Percentiles rank a stretch among this genome's conserved stretches.
Conservation (phyloP, 2,113 vertebrate species). For the Sebastes fasciatus region DNA sequence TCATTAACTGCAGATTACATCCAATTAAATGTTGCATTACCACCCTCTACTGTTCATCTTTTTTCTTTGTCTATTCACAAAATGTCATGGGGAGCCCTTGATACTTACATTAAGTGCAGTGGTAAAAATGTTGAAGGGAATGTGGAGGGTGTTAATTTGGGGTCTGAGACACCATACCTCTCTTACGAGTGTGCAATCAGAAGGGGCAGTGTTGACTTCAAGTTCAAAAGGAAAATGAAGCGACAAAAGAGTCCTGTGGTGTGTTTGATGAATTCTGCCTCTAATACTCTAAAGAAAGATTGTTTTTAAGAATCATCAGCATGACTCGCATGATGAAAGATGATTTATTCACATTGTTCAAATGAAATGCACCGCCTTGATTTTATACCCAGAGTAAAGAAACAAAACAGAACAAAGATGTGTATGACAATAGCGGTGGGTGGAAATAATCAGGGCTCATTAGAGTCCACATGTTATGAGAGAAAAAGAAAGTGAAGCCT, state of each 20-base stretch:
- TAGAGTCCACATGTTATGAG: conserved; percentile 23
- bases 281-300: conserved; percentile 3
- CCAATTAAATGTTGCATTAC: conserved; percentile 8
- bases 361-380: conserved; percentile 34
- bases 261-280: conserved; percentile 8
- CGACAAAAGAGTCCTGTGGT: conserved; percentile 24
- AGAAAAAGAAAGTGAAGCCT: neutral
- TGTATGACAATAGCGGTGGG: conserved; percentile 25
- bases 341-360: conserved; percentile 34
- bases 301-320: conserved; percentile 17
- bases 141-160: neutral
- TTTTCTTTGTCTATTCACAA: conserved; percentile 15
- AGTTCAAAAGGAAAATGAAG: neutral
- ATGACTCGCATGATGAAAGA: conserved; percentile 18
- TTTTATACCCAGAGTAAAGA: conserved; percentile 8
- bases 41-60: conserved; percentile 28
- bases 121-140: neutral
- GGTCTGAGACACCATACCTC: neutral
- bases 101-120: neutral
- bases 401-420: conserved; percentile 6
- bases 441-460: conserved; percentile 48
- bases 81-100: neutral
- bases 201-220: conserved; percentile 1
- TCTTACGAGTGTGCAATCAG: conserved; percentile 34
- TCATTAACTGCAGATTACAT: conserved; percentile 2